These are phyloP conservation scores for Chymomyza fuscimana DNA, from an alignment of 2,888 invertebrate genomes.

Conservation along the genomic window DNA sequence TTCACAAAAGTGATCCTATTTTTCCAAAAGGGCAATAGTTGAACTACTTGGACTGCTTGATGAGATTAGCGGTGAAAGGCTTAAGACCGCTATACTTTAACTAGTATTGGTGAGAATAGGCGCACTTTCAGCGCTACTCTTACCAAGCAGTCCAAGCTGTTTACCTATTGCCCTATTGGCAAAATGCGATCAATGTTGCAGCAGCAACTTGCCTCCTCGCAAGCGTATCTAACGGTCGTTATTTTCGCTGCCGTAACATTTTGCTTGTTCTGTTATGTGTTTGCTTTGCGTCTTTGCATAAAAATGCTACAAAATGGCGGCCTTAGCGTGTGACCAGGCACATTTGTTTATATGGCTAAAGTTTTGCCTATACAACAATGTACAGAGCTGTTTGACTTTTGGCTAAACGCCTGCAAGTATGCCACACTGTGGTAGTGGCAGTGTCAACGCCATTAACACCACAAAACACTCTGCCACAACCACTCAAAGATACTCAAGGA, in stretches of 20 bases:
- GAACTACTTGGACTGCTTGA: no score
- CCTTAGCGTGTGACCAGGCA: background rate
- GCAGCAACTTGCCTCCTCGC: no score
- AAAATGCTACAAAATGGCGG: conserved; percentile 44
- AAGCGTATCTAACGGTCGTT: background rate
- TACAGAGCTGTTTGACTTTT: conserved; percentile 40
- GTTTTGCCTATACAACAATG: conserved; percentile 20
- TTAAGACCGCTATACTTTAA: no score
- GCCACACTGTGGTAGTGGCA: conserved; percentile 38
- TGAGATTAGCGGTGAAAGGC: no score
- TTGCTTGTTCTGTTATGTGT: conserved; percentile 42
- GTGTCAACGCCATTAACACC: conserved; percentile 51
- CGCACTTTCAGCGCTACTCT: no score
- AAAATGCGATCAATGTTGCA: no score
- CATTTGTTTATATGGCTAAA: conserved; percentile 9
- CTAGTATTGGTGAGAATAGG: no score
- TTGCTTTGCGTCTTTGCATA: conserved; percentile 66
- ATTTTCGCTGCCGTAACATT: background rate
- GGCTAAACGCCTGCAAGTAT: conserved; percentile 51
- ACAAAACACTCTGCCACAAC: conserved; percentile 5
- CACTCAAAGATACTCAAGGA: conserved; percentile 9
- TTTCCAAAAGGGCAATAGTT: no score
- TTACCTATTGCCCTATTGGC: no score
- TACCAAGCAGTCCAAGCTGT: no score
- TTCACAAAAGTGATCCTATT: no score